Base-by-base conservation (phyloP, 1,140 invertebrate genomes). In the Chironomus striatipennis region DNA sequence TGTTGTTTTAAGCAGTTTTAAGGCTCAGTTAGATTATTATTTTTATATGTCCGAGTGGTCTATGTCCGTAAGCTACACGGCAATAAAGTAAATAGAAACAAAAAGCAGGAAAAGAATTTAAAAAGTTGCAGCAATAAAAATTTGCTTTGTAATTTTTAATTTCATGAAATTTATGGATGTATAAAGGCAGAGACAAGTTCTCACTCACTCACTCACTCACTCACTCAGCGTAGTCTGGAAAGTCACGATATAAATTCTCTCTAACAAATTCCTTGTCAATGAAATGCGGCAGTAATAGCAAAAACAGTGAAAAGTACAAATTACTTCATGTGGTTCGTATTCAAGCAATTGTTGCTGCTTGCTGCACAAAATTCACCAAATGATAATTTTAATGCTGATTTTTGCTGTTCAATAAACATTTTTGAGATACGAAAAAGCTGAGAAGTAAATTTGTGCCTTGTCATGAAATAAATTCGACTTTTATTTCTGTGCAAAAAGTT, bases 71-170 rank as follows among this genome's bases (percentile, higher is more conserved):
- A 34, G 24, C 24, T 34, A 34, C 24, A 34, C 24, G 5, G 24
- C 2, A 1, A 34, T 1, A 2, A 34, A 57, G 4, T 4, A 15
- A 57, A n/a, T 5, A 5, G 4, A 10, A 57, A 4, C 9, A 7
- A 57, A 57, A 57, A 57, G 12, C 47, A 57, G 47, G 47, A 57
- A 57, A 57, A 57, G 47, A 57, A 57, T 57, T 57, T 9, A 12
- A 47, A 47, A 47, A 47, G 43, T 47, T 57, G 47, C 47, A n/a
- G 47, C 47, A 57, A 57, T 57, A 57, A 57, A 57, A 57, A 57
- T 57, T n/a, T 34, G 24, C 12, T 57, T 57, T 57, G 47, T 57
- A 57, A 57, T 47, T 47, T 57, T 12, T 57, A 57, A 57, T 47
- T 47, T 34, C 24, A 34, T 57, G 47, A 57, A 57, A 57, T 57